A percentile compares a stretch with the other conserved stretches of the same genome.
phyloP scores from a whole-genome alignment of 2,797 vertebrate species.

The Enteromius argenteus region DNA sequence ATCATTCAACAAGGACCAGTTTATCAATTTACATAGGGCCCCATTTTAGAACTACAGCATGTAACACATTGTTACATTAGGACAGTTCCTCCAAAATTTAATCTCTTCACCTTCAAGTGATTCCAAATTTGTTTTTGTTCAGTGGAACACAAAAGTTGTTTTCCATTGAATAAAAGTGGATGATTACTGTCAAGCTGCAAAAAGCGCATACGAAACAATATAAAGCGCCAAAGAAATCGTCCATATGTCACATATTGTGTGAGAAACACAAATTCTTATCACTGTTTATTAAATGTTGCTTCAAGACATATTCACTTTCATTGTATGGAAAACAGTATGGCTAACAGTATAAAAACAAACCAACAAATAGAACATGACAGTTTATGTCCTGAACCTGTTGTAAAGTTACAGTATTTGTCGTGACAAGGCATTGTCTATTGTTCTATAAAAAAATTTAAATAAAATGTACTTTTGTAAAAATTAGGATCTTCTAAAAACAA shows the following conservation, averaged over 20 bases:
- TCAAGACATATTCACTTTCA: background rate
- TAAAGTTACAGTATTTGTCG: background rate
- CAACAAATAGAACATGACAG: background rate
- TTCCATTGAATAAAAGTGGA: background rate
- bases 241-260: background rate
- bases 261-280: background rate
- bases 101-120: background rate
- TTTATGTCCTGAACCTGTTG: background rate
- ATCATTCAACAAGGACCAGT: conserved; percentile 49
- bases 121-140: background rate
- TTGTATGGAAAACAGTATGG: background rate
- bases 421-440: background rate
- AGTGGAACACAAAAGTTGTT: background rate
- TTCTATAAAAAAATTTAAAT: background rate
- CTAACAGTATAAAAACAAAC: background rate
- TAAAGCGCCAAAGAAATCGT: background rate
- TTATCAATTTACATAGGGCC: conserved; percentile 43
- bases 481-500: background rate
- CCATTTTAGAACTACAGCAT: background rate
- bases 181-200: background rate
- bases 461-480: background rate
- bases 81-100: background rate
- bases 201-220: background rate
- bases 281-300: background rate
- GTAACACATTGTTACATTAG: background rate